A percentile compares a stretch with the other conserved stretches of the same genome.
phyloP scores from a whole-genome alignment of 2,888 invertebrate genomes.

The Volucella zonaria region DNA sequence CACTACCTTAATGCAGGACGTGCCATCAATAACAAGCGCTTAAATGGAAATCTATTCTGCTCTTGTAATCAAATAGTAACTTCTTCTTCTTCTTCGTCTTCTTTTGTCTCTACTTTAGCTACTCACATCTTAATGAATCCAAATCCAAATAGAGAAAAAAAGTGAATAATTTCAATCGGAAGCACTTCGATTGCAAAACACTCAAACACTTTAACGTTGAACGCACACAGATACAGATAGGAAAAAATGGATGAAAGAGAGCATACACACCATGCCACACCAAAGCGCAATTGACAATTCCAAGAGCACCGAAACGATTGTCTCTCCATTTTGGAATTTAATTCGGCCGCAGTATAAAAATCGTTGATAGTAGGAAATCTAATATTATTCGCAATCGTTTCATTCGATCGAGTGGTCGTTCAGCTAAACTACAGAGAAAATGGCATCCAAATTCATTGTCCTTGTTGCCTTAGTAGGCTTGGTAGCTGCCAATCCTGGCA shows the following conservation, averaged over 20 bases:
- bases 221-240: neutral
- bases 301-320: slow-evolving; percentile 62
- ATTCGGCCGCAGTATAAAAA: slow-evolving; percentile 81
- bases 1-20: slow-evolving; percentile 51
- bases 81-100: slow-evolving; percentile 42
- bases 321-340: slow-evolving; percentile 69
- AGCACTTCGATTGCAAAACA: slow-evolving; percentile 26
- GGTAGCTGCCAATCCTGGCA: slow-evolving; percentile 85
- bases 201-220: slow-evolving; percentile 3
- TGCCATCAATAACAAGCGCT: slow-evolving; percentile 59
- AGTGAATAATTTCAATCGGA: neutral
- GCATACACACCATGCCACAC: slow-evolving; percentile 10
- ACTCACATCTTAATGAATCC: slow-evolving; percentile 9
- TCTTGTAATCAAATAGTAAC: slow-evolving; percentile 20
- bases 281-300: slow-evolving; percentile 61
- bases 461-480: slow-evolving; percentile 84
- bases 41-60: slow-evolving; percentile 41
- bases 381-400: slow-evolving; percentile 82
- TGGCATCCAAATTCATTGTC: slow-evolving; percentile 78
- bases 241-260: slow-evolving; percentile 36
- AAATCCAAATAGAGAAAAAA: neutral
- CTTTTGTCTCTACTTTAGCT: slow-evolving; percentile 5
- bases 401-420: slow-evolving; percentile 80
- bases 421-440: slow-evolving; percentile 61
- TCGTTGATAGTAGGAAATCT: slow-evolving; percentile 82